Base-by-base conservation (phyloP, 2,888 invertebrate genomes). In the Ichneumoninae sp. region DNA sequence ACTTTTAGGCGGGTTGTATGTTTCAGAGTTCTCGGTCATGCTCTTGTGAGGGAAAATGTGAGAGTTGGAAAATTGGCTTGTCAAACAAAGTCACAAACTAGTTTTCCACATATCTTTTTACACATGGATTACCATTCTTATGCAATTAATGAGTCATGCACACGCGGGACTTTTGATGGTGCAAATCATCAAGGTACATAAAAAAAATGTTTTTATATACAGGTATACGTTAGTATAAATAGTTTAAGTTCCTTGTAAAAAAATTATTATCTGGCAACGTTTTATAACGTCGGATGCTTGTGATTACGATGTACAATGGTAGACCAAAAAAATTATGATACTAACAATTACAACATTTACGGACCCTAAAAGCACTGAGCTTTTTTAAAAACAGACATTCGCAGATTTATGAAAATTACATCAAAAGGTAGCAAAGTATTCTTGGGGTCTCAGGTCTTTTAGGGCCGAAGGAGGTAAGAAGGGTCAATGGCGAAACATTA, bases 311-410 rank as follows among this genome's bases (percentile, higher is more conserved):
- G 7, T 13, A 62, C 33, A 3, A 50, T 40, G 13, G 74, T 22
- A 16, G 47, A 71, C 36, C 5, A 40, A 33, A 57, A 13, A 13
- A 60, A 13, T 62, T 60, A 81, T 52, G 68, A 69, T 16, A 75
- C 65, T 65, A 76, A 65, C 19, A 62, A 26, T 70, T 54, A 78
- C 47, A 82, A 86, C 84, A 87, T 80, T 54, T 54, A 81, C 68
- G 57, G 65, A 81, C 86, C 86, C 84, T 83, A 83, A 84, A 87
- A 87, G 87, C 72, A 76, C 84, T 84, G 87, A 84, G 80, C 54
- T 69, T 71, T 71, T 10, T 52, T 50, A 8, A 40, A 40, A 26
- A 72, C 62, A 19, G 36, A 71, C 60, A 1, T 40, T 16, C 33
- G 36, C 3, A 13, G 16, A 16, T 13, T n/a, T 4, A n/a, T n/a